Percentiles rank a stretch among this genome's conserved stretches.
Conservation (phyloP, 2,797 vertebrate genomes). For the Spinus olivaceus region DNA sequence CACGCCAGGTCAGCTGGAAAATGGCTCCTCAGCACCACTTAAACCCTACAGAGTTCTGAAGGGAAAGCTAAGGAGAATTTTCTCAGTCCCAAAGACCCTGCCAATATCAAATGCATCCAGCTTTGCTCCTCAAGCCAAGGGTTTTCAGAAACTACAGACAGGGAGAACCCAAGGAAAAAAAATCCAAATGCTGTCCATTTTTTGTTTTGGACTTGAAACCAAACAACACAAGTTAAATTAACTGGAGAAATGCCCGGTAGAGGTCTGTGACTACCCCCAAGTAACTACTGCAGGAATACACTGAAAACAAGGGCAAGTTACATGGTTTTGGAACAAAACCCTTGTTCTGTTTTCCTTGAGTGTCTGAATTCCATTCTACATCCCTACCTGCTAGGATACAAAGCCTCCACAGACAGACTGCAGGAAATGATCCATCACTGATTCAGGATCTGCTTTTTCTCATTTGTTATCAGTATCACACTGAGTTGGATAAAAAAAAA, state of each 20-base stretch:
- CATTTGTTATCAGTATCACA: neutral
- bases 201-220: neutral
- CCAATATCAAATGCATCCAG: neutral
- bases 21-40: slow-evolving; percentile 32
- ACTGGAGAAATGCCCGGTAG: neutral
- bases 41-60: neutral
- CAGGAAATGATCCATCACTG: neutral
- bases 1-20: slow-evolving; percentile 50
- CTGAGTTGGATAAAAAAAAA: neutral
- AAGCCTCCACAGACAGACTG: neutral
- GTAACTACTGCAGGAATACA: neutral
- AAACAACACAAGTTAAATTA: neutral
- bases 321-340: neutral
- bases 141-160: neutral
- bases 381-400: neutral
- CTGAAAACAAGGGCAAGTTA: neutral
- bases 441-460: neutral
- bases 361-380: neutral
- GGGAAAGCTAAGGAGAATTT: slow-evolving; percentile 7
- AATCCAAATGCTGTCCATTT: neutral
- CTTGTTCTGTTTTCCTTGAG: neutral
- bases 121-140: neutral
- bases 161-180: neutral
- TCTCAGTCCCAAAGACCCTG: neutral
- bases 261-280: neutral